These are phyloP conservation scores for Perizoma flavofasciatum DNA, from an alignment of 2,888 invertebrate species.

Conservation along the genomic window DNA sequence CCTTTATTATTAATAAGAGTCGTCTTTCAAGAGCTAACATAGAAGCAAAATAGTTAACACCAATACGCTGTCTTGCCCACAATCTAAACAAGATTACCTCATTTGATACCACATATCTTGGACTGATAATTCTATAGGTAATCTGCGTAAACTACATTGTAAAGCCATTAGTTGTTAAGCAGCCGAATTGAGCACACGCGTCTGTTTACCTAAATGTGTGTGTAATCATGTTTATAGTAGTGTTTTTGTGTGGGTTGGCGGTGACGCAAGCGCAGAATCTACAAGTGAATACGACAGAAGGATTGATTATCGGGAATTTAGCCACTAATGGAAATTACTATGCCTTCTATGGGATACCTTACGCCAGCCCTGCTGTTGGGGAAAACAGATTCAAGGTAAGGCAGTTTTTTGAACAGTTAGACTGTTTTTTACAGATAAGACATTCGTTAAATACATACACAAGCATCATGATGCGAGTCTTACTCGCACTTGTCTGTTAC, in stretches of 20 bases:
- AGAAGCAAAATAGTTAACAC: conserved; percentile 1
- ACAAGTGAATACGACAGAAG: conserved; percentile 63
- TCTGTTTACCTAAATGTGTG: conserved; percentile 15
- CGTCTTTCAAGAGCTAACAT: too few species aligned
- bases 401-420: not conserved
- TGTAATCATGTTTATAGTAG: conserved; percentile 40
- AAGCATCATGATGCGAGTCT: too few species aligned
- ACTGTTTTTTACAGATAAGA: not conserved
- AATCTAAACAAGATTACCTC: conserved; percentile 37
- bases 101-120: conserved; percentile 46
- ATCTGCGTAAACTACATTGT: conserved; percentile 5
- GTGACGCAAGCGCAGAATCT: conserved; percentile 49
- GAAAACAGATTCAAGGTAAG: conserved; percentile 65
- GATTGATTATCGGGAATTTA: conserved; percentile 55
- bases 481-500: too few species aligned
- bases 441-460: too few species aligned
- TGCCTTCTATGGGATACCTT: conserved; percentile 68
- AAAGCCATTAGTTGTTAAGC: conserved; percentile 16
- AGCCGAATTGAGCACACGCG: conserved; percentile 25
- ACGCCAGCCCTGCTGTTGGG: conserved; percentile 57
- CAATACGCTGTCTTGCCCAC: conserved; percentile 4
- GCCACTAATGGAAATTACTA: conserved; percentile 55
- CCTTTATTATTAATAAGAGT: too few species aligned
- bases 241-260: conserved; percentile 41
- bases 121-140: conserved; percentile 34